These are phyloP conservation scores for Petrocephalus sullivani DNA, from an alignment of 2,797 vertebrate species.

Conservation along the genomic window DNA sequence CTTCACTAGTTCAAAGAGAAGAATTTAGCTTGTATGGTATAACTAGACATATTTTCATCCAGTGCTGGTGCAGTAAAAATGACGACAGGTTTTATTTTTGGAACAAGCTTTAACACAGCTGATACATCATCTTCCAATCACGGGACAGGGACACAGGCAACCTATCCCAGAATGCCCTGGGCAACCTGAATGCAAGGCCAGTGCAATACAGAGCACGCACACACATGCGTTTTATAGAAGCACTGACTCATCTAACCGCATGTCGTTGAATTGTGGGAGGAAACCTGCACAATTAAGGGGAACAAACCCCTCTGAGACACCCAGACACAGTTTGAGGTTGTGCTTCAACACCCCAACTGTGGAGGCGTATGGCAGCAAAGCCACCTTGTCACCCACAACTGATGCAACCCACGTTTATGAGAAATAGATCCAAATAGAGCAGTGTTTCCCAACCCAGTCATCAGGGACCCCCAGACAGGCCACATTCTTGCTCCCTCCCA, in stretches of 20 bases:
- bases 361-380: neutral
- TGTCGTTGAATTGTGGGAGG: neutral
- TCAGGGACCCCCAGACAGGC: neutral
- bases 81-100: neutral
- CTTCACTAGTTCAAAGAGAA: neutral
- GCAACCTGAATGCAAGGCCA: neutral
- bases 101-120: neutral
- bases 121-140: neutral
- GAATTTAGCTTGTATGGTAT: neutral
- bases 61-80: neutral
- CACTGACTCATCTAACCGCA: neutral
- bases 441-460: neutral
- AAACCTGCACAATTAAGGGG: neutral
- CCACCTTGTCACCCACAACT: neutral
- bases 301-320: neutral
- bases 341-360: neutral
- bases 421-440: neutral
- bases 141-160: neutral
- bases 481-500: neutral
- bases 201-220: neutral
- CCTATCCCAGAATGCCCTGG: neutral
- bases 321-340: neutral
- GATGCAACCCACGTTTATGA: neutral
- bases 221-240: neutral
- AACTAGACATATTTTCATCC: neutral